Conservation (phyloP, 2,888 invertebrate genomes). For the Spodoptera picta region DNA sequence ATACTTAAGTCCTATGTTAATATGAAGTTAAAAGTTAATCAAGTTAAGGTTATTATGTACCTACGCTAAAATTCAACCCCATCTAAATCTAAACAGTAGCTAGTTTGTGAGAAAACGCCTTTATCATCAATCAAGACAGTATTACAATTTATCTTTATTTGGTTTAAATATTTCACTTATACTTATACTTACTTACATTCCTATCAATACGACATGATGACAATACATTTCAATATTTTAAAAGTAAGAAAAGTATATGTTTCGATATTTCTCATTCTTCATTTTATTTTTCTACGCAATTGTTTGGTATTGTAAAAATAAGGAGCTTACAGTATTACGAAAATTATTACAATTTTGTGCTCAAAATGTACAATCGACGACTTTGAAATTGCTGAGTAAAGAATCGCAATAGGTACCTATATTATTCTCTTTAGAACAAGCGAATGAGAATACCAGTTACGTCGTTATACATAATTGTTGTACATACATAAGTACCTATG, state of each 20-base stretch:
- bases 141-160: too few relatives aligned
- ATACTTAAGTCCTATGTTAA: too few relatives aligned
- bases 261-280: neutral
- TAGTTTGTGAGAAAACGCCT: too few relatives aligned
- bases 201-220: too few relatives aligned
- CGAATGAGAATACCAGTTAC: constrained; percentile 15
- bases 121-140: too few relatives aligned
- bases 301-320: constrained; percentile 19
- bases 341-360: constrained; percentile 25
- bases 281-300: constrained; percentile 12
- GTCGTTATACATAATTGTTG: neutral
- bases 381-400: constrained; percentile 22
- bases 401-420: constrained; percentile 14
- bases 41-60: too few relatives aligned
- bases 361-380: constrained; percentile 16
- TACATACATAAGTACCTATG: neutral
- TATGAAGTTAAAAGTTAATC: too few relatives aligned
- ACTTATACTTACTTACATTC: too few relatives aligned
- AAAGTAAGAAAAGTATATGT: constrained; percentile 3
- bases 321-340: constrained; percentile 33
- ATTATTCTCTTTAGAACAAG: constrained; percentile 11
- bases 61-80: too few relatives aligned
- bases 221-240: too few relatives aligned
- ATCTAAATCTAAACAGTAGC: too few relatives aligned
- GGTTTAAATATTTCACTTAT: too few relatives aligned